phyloP scores from a whole-genome alignment of 2,888 invertebrate species.

The Tridacna crocea region DNA sequence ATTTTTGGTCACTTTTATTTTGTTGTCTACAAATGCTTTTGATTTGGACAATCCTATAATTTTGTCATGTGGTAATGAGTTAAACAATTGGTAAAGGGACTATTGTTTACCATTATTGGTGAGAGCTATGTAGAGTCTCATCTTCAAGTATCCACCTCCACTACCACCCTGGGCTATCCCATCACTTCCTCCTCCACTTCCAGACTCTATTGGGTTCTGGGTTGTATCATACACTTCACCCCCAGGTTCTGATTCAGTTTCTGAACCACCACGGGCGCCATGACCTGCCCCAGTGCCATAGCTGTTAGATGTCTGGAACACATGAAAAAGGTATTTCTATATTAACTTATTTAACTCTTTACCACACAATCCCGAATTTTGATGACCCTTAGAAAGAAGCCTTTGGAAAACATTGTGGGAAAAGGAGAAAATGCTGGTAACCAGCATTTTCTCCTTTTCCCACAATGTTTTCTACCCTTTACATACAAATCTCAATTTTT shows the following conservation, averaged over 20 bases:
- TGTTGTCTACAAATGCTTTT: too few species aligned
- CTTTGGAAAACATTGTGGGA: too few species aligned
- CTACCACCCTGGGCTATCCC: conserved; percentile 64
- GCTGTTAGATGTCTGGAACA: conserved; percentile 11
- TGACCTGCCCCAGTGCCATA: conserved; percentile 72
- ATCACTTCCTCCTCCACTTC: conserved; percentile 73
- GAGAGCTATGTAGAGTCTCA: conserved; percentile 61
- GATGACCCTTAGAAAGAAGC: too few species aligned
- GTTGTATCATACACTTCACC: conserved; percentile 67
- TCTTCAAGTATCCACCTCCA: conserved; percentile 73
- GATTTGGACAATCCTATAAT: not conserved
- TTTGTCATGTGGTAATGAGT: not conserved
- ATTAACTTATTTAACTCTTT: not conserved
- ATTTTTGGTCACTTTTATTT: too few species aligned
- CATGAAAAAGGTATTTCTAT: not conserved
- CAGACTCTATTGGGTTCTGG: conserved; percentile 62
- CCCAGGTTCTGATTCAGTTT: conserved; percentile 45
- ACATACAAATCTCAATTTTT: too few species aligned
- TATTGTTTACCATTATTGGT: conserved; percentile 64
- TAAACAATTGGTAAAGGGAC: not conserved
- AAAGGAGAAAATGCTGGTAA: too few species aligned
- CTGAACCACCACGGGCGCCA: conserved; percentile 71
- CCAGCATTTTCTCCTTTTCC: too few species aligned
- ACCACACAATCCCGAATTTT: too few species aligned
- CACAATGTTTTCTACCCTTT: too few species aligned